A percentile compares a stretch with the other conserved stretches of the same genome.
These are phyloP conservation scores for Riparia riparia DNA, from an alignment of 2,113 vertebrate species.

Conservation along the genomic window DNA sequence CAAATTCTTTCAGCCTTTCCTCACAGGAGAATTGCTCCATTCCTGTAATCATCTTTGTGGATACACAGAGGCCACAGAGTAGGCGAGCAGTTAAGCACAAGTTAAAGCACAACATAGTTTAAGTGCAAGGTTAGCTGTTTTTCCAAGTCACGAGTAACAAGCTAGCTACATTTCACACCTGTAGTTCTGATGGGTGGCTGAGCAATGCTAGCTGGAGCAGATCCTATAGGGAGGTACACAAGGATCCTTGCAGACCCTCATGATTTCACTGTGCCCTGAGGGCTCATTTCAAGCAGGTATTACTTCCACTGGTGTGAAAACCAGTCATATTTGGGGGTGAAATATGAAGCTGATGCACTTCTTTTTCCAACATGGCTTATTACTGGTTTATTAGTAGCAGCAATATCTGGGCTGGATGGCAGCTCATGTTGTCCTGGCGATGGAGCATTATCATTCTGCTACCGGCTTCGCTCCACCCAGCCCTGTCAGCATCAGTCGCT, in stretches of 20 bases:
- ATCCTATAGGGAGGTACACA: background rate
- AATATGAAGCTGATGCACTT: background rate
- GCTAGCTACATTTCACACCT: fast-evolving
- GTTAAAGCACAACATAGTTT: background rate
- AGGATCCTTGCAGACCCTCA: fast-evolving
- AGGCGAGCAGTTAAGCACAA: fast-evolving
- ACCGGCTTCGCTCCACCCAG: fast-evolving
- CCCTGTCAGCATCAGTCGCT: background rate
- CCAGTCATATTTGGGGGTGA: background rate
- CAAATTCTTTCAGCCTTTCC: background rate
- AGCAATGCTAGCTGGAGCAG: background rate
- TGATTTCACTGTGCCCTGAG: background rate
- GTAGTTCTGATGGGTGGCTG: background rate
- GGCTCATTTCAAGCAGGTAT: fast-evolving
- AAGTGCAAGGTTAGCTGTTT: background rate
- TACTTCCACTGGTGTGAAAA: background rate
- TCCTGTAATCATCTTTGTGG: background rate
- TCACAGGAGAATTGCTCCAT: background rate
- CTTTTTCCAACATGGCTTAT: background rate
- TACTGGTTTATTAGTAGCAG: background rate
- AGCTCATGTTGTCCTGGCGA: background rate
- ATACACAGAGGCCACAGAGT: fast-evolving
- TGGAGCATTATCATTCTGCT: background rate
- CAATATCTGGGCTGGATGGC: background rate
- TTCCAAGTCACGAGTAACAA: background rate